A percentile compares a stretch with the other conserved stretches of the same genome.
These are phyloP conservation scores for Cyclophora punctaria DNA, from an alignment of 2,888 invertebrate species.

Conservation along the genomic window DNA sequence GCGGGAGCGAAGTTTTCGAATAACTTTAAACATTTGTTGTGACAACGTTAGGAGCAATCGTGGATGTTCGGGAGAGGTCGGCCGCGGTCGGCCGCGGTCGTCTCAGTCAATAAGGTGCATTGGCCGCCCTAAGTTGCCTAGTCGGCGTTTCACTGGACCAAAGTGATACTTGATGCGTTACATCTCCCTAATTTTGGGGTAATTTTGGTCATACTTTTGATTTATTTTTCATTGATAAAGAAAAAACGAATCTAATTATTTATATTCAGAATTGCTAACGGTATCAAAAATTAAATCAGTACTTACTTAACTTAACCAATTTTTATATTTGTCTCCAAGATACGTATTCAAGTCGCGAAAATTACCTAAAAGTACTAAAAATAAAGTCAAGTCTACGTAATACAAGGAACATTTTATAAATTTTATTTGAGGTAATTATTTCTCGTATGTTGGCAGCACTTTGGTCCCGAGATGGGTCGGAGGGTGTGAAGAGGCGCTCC, in stretches of 20 bases:
- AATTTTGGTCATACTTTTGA: constrained; percentile 3
- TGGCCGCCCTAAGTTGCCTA: constrained; percentile 66
- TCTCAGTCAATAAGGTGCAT: constrained; percentile 64
- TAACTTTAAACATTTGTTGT: constrained; percentile 45
- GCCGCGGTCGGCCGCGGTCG: constrained; percentile 52
- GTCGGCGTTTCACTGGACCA: constrained; percentile 36
- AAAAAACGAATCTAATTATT: too few species aligned
- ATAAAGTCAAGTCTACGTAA: too few species aligned
- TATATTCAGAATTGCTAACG: too few species aligned
- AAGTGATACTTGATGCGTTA: constrained; percentile 21
- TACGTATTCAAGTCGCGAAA: too few species aligned
- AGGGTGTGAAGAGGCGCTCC: constrained; percentile 49
- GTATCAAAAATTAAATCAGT: too few species aligned
- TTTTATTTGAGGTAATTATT: constrained; percentile 5
- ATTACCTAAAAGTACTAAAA: too few species aligned
- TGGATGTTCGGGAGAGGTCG: constrained; percentile 40
- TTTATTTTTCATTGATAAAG: too few species aligned
- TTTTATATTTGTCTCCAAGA: too few species aligned
- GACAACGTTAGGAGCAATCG: constrained; percentile 39
- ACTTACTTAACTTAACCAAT: too few species aligned
- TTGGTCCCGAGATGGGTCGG: constrained; percentile 37
- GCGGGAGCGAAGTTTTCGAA: constrained; percentile 37
- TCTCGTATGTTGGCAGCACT: constrained; percentile 24
- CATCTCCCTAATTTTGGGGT: constrained; percentile 20
- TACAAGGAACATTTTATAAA: constrained; percentile 1